Evolutionary conservation across 2,113 vertebrate species (phyloP).

Genomic region (Callospermophilus lateralis): DNA sequence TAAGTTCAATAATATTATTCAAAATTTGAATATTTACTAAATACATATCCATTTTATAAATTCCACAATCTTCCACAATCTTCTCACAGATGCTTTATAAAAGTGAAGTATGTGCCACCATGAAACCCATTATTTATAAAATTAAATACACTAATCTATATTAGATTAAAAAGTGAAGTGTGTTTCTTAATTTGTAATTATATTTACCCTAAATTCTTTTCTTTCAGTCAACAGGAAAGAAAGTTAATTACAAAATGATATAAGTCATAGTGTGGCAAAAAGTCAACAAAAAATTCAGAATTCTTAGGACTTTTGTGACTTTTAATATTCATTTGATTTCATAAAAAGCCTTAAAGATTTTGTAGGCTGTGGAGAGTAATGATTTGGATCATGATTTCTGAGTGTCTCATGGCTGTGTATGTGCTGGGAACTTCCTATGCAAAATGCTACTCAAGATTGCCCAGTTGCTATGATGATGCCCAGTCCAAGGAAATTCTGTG

Average conservation of each 20-base stretch:
- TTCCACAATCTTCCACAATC: background rate
- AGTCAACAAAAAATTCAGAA: background rate
- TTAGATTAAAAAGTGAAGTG: background rate
- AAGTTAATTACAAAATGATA: background rate
- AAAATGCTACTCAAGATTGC: too few species aligned
- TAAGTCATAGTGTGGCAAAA: background rate
- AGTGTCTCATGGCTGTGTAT: too few species aligned
- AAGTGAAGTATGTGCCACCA: background rate
- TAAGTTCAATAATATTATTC: background rate
- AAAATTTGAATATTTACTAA: background rate
- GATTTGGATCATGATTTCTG: too few species aligned
- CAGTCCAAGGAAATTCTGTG: too few species aligned
- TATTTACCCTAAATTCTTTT: background rate
- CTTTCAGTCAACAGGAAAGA: background rate
- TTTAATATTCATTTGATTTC: slow-evolving; percentile 51
- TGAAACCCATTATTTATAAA: background rate
- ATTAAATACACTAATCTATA: background rate
- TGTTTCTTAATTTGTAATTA: slow-evolving; percentile 27
- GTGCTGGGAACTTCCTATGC: too few species aligned
- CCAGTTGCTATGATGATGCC: too few species aligned
- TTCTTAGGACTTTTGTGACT: background rate
- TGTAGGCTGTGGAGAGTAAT: too few species aligned
- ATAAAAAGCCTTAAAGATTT: background rate
- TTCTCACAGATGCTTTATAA: background rate
- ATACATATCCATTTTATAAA: background rate